Conservation (phyloP, 2,113 vertebrate genomes). For the Ptychochromis oligacanthus region DNA sequence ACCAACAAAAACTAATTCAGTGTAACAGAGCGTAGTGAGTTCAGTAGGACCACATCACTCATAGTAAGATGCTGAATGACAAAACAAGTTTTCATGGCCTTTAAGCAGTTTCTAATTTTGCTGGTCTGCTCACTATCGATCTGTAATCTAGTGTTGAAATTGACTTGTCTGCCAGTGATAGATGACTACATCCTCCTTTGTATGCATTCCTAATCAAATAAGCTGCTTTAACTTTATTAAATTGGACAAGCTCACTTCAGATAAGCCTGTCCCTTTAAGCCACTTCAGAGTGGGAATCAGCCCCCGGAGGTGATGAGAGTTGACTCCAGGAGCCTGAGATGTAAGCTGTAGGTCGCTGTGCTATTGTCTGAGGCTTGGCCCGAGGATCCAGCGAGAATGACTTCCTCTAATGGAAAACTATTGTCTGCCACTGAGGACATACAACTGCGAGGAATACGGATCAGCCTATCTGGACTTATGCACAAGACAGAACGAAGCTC, state of each 20-base stretch:
- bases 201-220: conserved; percentile 73
- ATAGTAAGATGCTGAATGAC: not conserved
- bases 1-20: not conserved
- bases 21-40: not conserved
- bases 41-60: not conserved
- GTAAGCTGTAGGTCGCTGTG: conserved; percentile 52
- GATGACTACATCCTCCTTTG: conserved; percentile 51
- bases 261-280: conserved; percentile 71
- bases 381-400: conserved; percentile 68
- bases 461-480: conserved; percentile 67
- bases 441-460: conserved; percentile 55
- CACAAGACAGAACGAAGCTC: conserved; percentile 59
- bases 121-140: conserved; percentile 18
- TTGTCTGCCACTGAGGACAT: conserved; percentile 71
- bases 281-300: conserved; percentile 58
- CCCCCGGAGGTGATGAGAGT: conserved; percentile 65
- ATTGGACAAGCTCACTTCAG: conserved; percentile 58
- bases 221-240: conserved; percentile 71
- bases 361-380: conserved; percentile 71
- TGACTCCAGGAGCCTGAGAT: conserved; percentile 31
- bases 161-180: conserved; percentile 42
- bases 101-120: not conserved
- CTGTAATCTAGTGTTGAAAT: conserved; percentile 11
- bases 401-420: conserved; percentile 78
- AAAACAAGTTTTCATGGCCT: not conserved